These are phyloP conservation scores for Rhabdornis inornatus DNA, from an alignment of 2,113 vertebrate species.

Conservation along the genomic window DNA sequence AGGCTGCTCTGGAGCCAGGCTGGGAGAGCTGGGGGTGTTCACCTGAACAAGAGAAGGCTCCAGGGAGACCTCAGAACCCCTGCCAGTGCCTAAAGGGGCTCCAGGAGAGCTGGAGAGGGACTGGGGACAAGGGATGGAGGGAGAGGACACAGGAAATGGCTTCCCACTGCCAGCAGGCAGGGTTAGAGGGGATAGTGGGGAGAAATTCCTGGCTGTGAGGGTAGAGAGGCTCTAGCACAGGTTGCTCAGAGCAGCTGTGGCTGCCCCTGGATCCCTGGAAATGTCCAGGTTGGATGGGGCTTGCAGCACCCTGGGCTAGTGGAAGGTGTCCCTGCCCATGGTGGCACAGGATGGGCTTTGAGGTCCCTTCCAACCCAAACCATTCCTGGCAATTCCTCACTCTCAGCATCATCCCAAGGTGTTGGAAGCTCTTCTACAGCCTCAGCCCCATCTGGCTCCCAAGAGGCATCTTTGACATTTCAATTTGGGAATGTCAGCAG, in stretches of 20 bases:
- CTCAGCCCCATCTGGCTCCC: not conserved
- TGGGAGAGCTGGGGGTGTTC: not conserved
- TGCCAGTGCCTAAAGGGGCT: rapidly evolving
- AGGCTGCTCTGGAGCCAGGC: not conserved
- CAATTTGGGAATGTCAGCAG: not conserved
- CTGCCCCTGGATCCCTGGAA: not conserved
- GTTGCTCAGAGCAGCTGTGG: not conserved
- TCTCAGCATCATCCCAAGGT: not conserved
- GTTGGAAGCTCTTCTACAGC: not conserved
- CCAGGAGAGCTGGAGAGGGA: not conserved
- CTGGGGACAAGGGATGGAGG: not conserved
- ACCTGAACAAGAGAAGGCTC: not conserved
- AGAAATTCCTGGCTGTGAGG: rapidly evolving
- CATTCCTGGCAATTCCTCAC: not conserved
- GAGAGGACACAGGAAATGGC: not conserved
- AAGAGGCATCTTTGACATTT: not conserved
- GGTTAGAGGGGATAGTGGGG: rapidly evolving
- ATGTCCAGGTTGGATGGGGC: rapidly evolving
- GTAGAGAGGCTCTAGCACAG: rapidly evolving
- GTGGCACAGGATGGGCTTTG: not conserved
- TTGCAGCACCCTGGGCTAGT: rapidly evolving
- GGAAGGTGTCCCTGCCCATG: not conserved
- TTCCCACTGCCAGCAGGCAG: rapidly evolving
- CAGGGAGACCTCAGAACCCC: not conserved
- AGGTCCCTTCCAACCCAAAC: not conserved